Evolutionary conservation across 1,140 invertebrate genomes (phyloP), one percentile per base, ranked within the genome.

Genomic region (Euwallacea fornicatus): DNA sequence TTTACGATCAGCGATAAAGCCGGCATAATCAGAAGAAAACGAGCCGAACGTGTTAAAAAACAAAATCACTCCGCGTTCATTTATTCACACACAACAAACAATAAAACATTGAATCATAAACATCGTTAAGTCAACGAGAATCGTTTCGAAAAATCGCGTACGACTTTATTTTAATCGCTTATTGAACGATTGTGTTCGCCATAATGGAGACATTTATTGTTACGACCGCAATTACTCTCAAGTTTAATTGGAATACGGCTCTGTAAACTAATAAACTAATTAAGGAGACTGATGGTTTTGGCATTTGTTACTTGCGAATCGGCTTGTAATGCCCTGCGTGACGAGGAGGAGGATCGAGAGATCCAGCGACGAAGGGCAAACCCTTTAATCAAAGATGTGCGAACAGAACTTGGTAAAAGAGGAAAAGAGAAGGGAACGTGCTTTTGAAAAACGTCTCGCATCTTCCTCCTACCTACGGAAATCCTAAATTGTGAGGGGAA

Each of bases 91-190:
- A 64, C 56, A 60, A 71, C 69, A 71, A 71, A 71, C 69, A 71
- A 71, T 71, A 71, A 71, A 71, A 53, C 69, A 66, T 71, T 53
- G 69, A 71, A 71, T 66, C 54, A 61, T 66, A 71, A 71, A 71
- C 69, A 71, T 71, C 63, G 69, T 71, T 71, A 66, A 71, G 69
- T 66, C 69, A 58, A 63, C 62, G 69, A 65, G 69, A 62, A 42
- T 59, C 8, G 53, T 68, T 67, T 43, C 42, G n/a, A 69, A 69
- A 69, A 69, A 69, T 69, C 13, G 13, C 60, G 42, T 69, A 69
- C 47, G 67, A 69, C 67, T 69, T 69, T 69, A 69, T 62, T 69
- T 69, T 62, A 69, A 69, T 69, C 16, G 67, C 44, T 69, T 62
- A 69, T 61, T 69, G 67, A 62, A 69, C 67, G 59, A 69, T 69